Percentiles rank a stretch among this genome's conserved stretches.
phyloP scores from a whole-genome alignment of 1,140 invertebrate genomes.

The Eriosoma lanigerum region DNA sequence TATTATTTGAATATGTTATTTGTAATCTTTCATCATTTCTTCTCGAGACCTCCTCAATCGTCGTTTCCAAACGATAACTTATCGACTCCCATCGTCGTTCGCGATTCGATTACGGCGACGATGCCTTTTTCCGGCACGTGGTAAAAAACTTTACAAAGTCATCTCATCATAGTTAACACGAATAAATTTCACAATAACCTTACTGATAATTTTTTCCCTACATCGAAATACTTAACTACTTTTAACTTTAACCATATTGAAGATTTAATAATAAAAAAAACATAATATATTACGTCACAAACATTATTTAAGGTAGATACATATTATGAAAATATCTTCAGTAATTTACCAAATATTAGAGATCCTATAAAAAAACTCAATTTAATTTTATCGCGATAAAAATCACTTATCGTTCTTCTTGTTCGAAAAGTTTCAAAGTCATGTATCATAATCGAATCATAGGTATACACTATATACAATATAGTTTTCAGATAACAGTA shows the following conservation, averaged over 20 bases:
- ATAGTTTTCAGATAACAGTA: neutral
- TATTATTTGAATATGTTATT: neutral
- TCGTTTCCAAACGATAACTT: neutral
- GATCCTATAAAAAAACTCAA: neutral
- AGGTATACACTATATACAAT: neutral
- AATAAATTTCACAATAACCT: no score
- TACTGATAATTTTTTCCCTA: no score
- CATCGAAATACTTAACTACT: no score
- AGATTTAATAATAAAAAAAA: no score
- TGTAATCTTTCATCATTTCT: neutral
- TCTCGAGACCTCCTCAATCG: neutral
- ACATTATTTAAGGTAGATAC: no score
- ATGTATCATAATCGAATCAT: neutral
- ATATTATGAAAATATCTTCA: no score
- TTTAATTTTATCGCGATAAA: neutral
- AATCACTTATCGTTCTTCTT: neutral
- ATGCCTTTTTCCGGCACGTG: neutral
- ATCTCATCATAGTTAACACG: neutral
- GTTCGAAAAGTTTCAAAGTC: neutral
- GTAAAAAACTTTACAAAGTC: neutral
- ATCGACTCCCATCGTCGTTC: neutral
- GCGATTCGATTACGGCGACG: conserved; percentile 23
- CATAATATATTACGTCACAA: no score
- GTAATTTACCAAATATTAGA: neutral
- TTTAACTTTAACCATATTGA: no score